Percentiles rank a stretch among this genome's conserved stretches.
Conservation (phyloP, 2,113 vertebrate genomes). For the Chionomys nivalis region DNA sequence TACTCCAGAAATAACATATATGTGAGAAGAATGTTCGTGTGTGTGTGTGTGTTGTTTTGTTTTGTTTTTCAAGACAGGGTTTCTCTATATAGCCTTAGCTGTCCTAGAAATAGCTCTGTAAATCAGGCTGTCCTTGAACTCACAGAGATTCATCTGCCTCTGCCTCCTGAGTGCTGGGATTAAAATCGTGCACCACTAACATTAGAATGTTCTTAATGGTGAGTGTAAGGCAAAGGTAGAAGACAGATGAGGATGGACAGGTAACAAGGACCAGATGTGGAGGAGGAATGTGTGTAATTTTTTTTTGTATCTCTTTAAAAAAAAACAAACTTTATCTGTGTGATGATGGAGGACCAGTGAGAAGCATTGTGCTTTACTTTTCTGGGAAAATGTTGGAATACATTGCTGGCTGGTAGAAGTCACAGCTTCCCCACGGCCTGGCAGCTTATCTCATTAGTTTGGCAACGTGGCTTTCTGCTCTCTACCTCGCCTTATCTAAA, state of each 20-base stretch:
- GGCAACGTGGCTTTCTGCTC: background rate
- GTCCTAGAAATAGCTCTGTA: too few relatives aligned
- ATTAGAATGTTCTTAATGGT: background rate
- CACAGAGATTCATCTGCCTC: background rate
- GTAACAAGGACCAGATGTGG: background rate
- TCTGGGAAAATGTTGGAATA: background rate
- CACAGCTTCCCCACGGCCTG: too few relatives aligned
- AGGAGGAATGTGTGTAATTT: too few relatives aligned
- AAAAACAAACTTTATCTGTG: background rate
- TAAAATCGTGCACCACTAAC: background rate
- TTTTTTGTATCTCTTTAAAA: background rate
- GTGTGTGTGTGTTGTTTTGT: too few relatives aligned
- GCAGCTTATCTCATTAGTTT: background rate
- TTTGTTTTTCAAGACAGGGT: too few relatives aligned
- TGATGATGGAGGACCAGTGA: background rate
- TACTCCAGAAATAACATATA: background rate
- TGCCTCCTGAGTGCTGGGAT: background rate
- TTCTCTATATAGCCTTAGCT: too few relatives aligned
- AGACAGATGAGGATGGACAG: background rate
- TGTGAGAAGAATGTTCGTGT: background rate
- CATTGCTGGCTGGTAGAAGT: background rate
- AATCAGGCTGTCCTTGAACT: too few relatives aligned
- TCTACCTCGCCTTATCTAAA: background rate
- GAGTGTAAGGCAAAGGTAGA: too few relatives aligned
- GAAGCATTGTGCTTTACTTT: rapidly evolving